Evolutionary conservation across 1,140 invertebrate species (phyloP), one percentile per base, ranked within the genome.

Genomic region (Neodiprion fabricii): DNA sequence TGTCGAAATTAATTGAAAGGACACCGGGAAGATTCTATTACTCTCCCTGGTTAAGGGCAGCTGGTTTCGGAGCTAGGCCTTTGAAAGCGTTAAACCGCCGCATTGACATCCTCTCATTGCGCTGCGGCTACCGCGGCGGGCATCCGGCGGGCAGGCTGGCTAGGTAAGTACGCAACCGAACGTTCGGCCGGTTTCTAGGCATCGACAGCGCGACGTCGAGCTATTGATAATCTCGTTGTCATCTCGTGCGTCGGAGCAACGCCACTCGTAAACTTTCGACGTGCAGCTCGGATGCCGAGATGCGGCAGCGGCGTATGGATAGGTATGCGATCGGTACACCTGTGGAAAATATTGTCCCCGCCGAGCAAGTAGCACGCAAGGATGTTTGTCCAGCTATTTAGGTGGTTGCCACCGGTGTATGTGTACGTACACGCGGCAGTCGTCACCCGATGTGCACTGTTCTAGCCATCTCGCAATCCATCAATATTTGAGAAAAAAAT

Each of bases 401-500:
- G 81, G 77, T 73, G 61, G 71, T 70, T 72, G 65, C 70, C 50
- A 11, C 28, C 28, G 9, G 12, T 40, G 5, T 40, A 1, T 40
- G 28, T 40, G 28, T 40, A 40, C 28, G 28, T 2, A 40, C 28
- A 40, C 5, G 28, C 28, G 70, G n/a, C 23, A 12, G 12, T 14
- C n/a, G 68, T n/a, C 53, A 61, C 53, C 73, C 75, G 28, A 40
- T 40, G 28, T 47, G 48, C 65, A 61, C 73, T 74, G 66, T 73
- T 48, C 69, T 70, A 73, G 70, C 72, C 48, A 72, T 74, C 76
- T 72, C 77, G 78, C 74, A 67, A 70, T 77, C 67, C 74, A 78
- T 71, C 69, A 67, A 76, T 80, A 80, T 86, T 86, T 87, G 83
- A 67, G 23, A 66, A 76, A 83, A 83, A 83, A 86, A 86, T 87